phyloP scores from a whole-genome alignment of 2,888 invertebrate genomes.

The Dolichomitus sp. region DNA sequence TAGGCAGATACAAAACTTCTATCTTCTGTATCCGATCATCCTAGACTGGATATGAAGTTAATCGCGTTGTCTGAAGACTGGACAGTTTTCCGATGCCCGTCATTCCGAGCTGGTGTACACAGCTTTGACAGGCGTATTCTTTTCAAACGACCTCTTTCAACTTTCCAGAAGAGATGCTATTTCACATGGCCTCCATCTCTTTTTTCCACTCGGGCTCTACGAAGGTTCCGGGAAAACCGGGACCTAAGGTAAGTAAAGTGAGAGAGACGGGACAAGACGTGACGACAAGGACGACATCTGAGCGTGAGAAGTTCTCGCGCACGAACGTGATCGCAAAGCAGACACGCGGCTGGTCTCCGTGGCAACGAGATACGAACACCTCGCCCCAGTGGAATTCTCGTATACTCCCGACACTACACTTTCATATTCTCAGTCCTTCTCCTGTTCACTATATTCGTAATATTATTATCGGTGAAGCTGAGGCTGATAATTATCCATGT shows the following conservation, averaged over 20 bases:
- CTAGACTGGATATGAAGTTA: neutral
- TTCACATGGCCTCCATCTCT: neutral
- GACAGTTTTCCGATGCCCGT: slow-evolving; percentile 16
- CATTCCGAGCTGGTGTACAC: neutral
- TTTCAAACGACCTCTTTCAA: slow-evolving; percentile 2
- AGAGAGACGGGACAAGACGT: slow-evolving; percentile 36
- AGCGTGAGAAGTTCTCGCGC: slow-evolving; percentile 66
- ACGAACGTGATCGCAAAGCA: slow-evolving; percentile 73
- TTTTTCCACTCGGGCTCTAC: slow-evolving; percentile 12
- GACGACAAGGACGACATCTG: slow-evolving; percentile 40
- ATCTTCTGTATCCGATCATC: neutral
- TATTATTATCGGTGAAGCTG: slow-evolving; percentile 49
- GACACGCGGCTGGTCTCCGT: slow-evolving; percentile 72
- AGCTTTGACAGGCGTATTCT: slow-evolving; percentile 23
- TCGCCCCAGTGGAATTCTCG: slow-evolving; percentile 44
- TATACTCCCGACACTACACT: slow-evolving; percentile 17
- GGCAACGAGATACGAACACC: slow-evolving; percentile 74
- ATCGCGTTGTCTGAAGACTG: neutral
- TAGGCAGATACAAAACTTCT: neutral
- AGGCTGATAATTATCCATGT: neutral
- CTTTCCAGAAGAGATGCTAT: neutral
- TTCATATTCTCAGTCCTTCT: slow-evolving; percentile 9
- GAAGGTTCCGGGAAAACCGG: slow-evolving; percentile 23
- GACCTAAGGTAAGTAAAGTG: slow-evolving; percentile 6
- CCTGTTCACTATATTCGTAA: slow-evolving; percentile 50